Evolutionary conservation across 2,797 vertebrate genomes (phyloP), one percentile per base, ranked within the genome.

Genomic region (Hyperoplus lanceolatus): DNA sequence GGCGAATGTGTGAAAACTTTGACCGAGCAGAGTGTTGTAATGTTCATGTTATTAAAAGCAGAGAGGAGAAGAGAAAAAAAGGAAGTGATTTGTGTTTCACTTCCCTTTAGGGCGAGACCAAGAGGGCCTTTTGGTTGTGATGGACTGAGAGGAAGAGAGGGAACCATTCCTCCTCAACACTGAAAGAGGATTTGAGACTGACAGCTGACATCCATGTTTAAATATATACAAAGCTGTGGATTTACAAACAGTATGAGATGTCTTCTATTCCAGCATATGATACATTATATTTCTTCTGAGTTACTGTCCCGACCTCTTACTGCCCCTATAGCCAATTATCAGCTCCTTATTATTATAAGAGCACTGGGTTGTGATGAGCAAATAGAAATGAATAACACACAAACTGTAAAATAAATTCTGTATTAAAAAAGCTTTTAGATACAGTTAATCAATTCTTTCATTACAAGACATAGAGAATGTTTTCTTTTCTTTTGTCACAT

Each of bases 21-120:
- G 7, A 16, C 36, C 10, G 7, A 45, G 36, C 0, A n/a, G 1
- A 36, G 16, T 0, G 10, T 7, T 45, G 9, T 6, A 46, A 18
- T 9, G n/a, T 62, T 67, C 3, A 67, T 59, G 8, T 29, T 46
- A 62, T 70, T 21, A 60, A 57, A 29, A 12, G 5, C 54, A 45
- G 42, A 55, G 18, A 46, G 10, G 6, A 49, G 39, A 71, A 16
- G 49, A 13, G 4, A 49, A 29, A 71, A 16, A 54, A 13, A 65
- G 74, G 80, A 82, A 70, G 70, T 82, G 38, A 29, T 65, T 11
- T 42, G 1, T 2, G 15, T 66, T 50, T 77, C 14, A 70, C 60
- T 77, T 82, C 80, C 70, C 21, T 58, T 65, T 60, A 1, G 5
- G 43, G 5, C 18, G 15, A 43, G 13, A 65, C 16, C 51, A 55